phyloP scores from a whole-genome alignment of 2,797 vertebrate genomes.

The Hyperoplus lanceolatus region DNA sequence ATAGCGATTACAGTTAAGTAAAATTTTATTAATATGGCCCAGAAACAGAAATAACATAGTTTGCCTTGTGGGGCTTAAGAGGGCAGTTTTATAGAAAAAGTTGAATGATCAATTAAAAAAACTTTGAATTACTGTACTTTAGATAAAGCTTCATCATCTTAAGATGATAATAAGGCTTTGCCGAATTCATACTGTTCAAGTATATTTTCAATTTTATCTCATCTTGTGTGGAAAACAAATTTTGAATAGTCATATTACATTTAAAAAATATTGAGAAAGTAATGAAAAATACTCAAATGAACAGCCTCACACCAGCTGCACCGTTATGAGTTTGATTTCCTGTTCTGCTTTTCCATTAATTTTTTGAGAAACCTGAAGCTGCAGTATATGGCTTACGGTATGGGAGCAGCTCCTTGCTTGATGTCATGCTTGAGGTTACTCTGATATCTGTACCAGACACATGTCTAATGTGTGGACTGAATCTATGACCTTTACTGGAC shows the following conservation, averaged over 20 bases:
- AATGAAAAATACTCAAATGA: not conserved
- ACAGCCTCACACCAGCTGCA: not conserved
- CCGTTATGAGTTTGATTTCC: conserved; percentile 9
- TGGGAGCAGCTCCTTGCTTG: not conserved
- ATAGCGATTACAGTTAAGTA: not conserved
- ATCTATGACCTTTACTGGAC: conserved; percentile 6
- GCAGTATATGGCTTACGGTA: not conserved
- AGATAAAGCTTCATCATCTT: not conserved
- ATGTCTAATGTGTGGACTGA: not conserved
- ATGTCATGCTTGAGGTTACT: conserved; percentile 4
- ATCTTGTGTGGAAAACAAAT: not conserved
- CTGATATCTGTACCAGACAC: conserved; percentile 1
- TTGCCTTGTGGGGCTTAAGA: not conserved
- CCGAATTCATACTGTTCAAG: not conserved
- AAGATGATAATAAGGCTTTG: not conserved
- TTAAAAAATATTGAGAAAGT: not conserved
- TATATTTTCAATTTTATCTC: not conserved
- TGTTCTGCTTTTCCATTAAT: conserved; percentile 1
- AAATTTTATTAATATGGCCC: too few species aligned
- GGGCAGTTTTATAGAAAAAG: not conserved
- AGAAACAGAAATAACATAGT: too few species aligned
- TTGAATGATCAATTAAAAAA: not conserved
- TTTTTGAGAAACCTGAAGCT: conserved; percentile 21
- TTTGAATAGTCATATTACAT: not conserved
- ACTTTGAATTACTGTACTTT: not conserved